These are phyloP conservation scores for Chrosomus eos DNA, from an alignment of 2,797 vertebrate genomes.

Conservation along the genomic window DNA sequence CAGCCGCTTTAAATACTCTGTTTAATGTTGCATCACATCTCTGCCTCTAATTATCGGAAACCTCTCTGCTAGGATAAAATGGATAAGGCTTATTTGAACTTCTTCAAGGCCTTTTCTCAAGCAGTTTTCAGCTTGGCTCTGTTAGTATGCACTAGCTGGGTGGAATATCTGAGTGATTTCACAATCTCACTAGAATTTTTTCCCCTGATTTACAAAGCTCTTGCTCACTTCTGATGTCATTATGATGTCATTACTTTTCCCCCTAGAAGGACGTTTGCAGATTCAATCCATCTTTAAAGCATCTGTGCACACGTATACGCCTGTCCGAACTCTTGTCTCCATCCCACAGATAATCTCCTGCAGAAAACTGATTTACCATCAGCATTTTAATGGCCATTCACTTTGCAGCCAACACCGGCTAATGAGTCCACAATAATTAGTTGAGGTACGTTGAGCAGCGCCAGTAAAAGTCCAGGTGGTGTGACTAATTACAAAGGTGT, in stretches of 20 bases:
- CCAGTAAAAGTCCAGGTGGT: constrained; percentile 68
- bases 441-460: constrained; percentile 59
- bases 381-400: constrained; percentile 61
- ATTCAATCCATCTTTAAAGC: constrained; percentile 13
- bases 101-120: constrained; percentile 39
- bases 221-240: constrained; percentile 6
- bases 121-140: constrained; percentile 35
- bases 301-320: neutral
- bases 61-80: constrained; percentile 46
- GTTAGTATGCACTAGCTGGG: neutral
- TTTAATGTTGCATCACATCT: constrained; percentile 54
- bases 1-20: constrained; percentile 51
- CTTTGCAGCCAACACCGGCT: constrained; percentile 60
- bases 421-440: constrained; percentile 69
- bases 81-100: constrained; percentile 37
- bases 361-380: constrained; percentile 63
- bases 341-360: constrained; percentile 16
- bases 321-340: constrained; percentile 28
- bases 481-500: constrained; percentile 66
- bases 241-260: neutral
- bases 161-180: constrained; percentile 17
- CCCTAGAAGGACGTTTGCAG: neutral
- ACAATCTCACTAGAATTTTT: neutral
- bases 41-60: constrained; percentile 52
- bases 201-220: neutral